Evolutionary conservation across 2,888 invertebrate species (phyloP).

Genomic region (Macrophya annulata): DNA sequence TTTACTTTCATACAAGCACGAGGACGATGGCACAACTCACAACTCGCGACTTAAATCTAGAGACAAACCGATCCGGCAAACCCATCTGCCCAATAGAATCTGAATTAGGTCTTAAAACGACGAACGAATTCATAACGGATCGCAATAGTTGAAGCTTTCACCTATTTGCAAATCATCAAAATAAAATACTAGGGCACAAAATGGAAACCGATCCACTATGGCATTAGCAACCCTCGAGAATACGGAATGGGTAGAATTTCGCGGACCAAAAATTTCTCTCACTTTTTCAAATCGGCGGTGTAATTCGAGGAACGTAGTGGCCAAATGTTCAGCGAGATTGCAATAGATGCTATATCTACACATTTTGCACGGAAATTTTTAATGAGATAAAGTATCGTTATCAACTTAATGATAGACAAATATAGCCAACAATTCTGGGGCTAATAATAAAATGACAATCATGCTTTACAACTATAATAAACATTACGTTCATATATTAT

Average conservation of each 20-base stretch:
- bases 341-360: neutral
- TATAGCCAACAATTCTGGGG: neutral
- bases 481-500: constrained; percentile 7
- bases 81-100: constrained; percentile 48
- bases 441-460: constrained; percentile 11
- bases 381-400: constrained; percentile 35
- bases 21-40: neutral
- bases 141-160: constrained; percentile 33
- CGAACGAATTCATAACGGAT: constrained; percentile 53
- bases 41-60: neutral
- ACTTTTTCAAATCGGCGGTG: neutral
- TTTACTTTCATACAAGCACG: constrained; percentile 43
- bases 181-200: constrained; percentile 42
- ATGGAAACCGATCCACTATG: constrained; percentile 43
- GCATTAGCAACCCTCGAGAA: constrained; percentile 35
- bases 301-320: neutral
- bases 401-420: constrained; percentile 20
- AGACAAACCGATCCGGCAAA: constrained; percentile 21
- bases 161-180: constrained; percentile 49
- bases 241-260: constrained; percentile 36
- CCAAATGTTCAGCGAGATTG: neutral
- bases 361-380: constrained; percentile 11
- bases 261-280: constrained; percentile 1
- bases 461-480: constrained; percentile 9
- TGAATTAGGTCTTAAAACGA: constrained; percentile 54